Evolutionary conservation across 2,888 invertebrate genomes (phyloP).

Genomic region (Ophion slaviceki): DNA sequence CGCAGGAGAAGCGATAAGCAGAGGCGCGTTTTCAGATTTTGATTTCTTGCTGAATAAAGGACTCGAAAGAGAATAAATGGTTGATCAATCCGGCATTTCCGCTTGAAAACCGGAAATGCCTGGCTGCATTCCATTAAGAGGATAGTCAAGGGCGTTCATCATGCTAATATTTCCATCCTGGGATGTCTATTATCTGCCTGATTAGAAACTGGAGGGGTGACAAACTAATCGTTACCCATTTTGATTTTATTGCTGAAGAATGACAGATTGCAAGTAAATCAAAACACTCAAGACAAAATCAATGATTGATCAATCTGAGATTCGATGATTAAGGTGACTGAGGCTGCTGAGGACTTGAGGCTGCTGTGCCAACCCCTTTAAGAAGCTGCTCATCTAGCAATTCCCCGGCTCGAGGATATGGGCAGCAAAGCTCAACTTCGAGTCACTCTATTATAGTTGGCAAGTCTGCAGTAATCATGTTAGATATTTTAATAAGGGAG

Average conservation of each 20-base stretch:
- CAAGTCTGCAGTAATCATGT: slow-evolving; percentile 80
- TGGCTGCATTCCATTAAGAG: no score
- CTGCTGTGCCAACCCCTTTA: background rate
- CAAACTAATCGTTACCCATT: no score
- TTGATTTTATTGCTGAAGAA: background rate
- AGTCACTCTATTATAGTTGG: slow-evolving; percentile 80
- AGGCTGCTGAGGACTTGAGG: background rate
- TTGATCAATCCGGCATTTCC: no score
- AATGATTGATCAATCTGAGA: background rate
- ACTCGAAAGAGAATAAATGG: no score
- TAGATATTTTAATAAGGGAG: slow-evolving; percentile 82
- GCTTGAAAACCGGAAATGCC: no score
- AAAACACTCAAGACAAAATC: background rate
- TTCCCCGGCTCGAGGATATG: slow-evolving; percentile 56
- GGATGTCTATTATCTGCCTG: no score
- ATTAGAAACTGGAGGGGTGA: no score
- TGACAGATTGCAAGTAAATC: background rate
- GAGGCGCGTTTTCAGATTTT: no score
- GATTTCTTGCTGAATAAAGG: no score
- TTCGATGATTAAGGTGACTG: background rate
- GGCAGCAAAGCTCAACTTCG: slow-evolving; percentile 69
- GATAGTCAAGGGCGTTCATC: no score
- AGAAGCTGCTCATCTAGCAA: slow-evolving; percentile 40
- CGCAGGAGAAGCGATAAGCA: no score
- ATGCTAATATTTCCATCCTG: no score